phyloP scores from a whole-genome alignment of 1,140 invertebrate species.

The Sitophilus oryzae region DNA sequence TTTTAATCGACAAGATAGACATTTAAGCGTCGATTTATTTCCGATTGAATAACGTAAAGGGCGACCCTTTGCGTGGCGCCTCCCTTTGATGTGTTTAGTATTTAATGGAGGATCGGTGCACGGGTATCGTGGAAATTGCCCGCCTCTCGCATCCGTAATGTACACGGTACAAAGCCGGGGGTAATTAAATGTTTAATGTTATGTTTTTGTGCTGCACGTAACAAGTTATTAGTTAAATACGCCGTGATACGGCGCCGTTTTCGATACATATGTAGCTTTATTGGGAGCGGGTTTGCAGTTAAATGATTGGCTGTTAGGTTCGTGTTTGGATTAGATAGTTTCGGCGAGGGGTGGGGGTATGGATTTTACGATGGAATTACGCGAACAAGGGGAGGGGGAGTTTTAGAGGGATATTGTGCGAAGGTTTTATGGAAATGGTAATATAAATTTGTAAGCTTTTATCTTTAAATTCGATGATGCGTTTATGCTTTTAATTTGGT shows the following conservation, averaged over 20 bases:
- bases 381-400: too few species aligned
- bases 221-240: background rate
- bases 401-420: too few species aligned
- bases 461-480: too few species aligned
- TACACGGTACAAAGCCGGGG: background rate
- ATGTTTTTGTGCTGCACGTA: background rate
- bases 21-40: too few species aligned
- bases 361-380: too few species aligned
- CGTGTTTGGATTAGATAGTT: too few species aligned
- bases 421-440: too few species aligned
- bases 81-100: background rate
- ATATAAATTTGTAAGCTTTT: too few species aligned
- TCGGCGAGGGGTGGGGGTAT: too few species aligned
- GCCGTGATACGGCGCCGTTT: background rate
- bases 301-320: background rate
- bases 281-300: background rate
- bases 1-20: too few species aligned
- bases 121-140: background rate
- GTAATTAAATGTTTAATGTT: background rate
- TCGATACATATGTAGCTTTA: background rate
- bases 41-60: too few species aligned
- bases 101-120: background rate
- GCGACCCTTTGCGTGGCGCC: background rate
- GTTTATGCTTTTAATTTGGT: too few species aligned
- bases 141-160: background rate